These are phyloP conservation scores for Alethe diademata DNA, from an alignment of 2,113 vertebrate species.

Conservation along the genomic window DNA sequence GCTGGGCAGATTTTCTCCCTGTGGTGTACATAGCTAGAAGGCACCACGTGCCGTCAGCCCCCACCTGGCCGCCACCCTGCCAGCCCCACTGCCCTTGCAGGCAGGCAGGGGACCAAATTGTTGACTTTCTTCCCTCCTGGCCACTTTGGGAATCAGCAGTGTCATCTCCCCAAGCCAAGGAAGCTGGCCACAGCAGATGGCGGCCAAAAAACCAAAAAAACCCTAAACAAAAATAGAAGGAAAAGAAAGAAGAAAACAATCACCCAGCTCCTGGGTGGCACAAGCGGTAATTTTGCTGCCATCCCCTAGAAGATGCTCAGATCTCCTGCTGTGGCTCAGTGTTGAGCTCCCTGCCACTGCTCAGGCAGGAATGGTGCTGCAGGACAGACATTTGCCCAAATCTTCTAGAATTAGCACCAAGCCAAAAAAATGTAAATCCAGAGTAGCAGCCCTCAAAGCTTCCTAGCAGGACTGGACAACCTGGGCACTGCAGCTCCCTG, in stretches of 20 bases:
- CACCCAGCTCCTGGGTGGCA: not conserved
- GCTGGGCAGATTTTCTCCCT: not conserved
- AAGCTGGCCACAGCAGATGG: not conserved
- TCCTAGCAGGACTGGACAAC: not conserved
- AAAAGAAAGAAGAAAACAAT: not conserved
- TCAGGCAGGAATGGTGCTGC: not conserved
- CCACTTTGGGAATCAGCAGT: not conserved
- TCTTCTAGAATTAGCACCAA: not conserved
- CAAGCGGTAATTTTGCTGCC: not conserved
- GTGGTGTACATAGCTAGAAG: not conserved
- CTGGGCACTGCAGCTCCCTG: not conserved
- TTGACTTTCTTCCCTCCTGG: not conserved
- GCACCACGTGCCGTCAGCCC: fast-evolving
- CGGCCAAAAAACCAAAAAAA: not conserved
- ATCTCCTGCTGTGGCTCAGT: not conserved
- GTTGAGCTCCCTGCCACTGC: not conserved
- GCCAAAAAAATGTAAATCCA: not conserved
- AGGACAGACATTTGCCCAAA: not conserved
- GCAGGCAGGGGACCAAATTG: not conserved
- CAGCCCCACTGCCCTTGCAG: not conserved
- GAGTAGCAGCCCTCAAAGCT: not conserved
- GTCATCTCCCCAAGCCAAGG: not conserved
- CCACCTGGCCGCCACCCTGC: not conserved
- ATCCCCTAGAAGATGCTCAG: not conserved
- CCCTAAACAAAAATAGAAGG: not conserved